Evolutionary conservation across 2,113 vertebrate genomes (phyloP).

Genomic region (Ctenomys sociabilis): DNA sequence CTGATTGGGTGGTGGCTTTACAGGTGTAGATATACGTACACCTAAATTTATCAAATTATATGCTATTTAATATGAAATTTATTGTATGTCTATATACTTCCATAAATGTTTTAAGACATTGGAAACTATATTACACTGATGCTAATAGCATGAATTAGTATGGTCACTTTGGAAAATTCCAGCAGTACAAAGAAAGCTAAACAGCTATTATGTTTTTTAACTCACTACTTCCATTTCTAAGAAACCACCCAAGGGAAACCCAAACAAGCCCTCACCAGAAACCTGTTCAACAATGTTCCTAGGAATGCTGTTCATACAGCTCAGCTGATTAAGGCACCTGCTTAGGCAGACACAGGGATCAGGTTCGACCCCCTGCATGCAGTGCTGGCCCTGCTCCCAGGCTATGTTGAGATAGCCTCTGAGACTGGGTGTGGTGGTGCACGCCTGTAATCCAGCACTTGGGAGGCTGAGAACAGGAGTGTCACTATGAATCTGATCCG

Average conservation of each 20-base stretch:
- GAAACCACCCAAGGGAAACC: not conserved
- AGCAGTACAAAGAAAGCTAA: not conserved
- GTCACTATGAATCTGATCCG: too few relatives aligned
- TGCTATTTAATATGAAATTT: not conserved
- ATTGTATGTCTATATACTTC: not conserved
- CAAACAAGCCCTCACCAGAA: not conserved
- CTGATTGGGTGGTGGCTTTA: not conserved
- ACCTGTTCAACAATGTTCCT: not conserved
- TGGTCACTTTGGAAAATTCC: constrained; percentile 1
- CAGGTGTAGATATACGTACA: not conserved
- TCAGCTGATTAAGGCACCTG: too few relatives aligned
- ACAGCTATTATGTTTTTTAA: not conserved
- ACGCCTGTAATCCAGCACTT: too few relatives aligned
- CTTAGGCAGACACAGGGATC: too few relatives aligned
- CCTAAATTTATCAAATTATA: constrained; percentile 1
- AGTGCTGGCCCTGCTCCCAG: too few relatives aligned
- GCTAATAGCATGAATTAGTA: not conserved
- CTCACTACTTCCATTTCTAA: not conserved
- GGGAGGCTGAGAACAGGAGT: too few relatives aligned
- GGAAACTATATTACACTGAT: not conserved
- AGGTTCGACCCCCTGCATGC: too few relatives aligned
- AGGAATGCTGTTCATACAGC: not conserved
- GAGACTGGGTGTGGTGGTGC: too few relatives aligned
- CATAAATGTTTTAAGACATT: not conserved
- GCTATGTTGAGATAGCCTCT: too few relatives aligned